Evolutionary conservation across 92 coral and sea anemone species (phyloP), one percentile per base, ranked within the genome.

Genomic region (Anthopleura xanthogrammica): DNA sequence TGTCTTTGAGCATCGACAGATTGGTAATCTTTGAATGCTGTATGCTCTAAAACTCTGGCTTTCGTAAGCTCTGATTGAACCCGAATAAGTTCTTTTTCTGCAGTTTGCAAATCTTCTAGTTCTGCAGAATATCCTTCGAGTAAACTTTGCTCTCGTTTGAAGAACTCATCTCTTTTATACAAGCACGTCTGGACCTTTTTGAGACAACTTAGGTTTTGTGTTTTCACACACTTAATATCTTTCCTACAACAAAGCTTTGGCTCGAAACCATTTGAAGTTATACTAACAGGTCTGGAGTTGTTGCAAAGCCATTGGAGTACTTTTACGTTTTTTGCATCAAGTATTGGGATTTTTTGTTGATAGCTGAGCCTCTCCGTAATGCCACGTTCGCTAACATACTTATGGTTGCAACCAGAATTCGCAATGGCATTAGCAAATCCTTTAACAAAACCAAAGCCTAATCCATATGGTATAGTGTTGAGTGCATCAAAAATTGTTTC

Each of bases 31-130:
- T 81, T 82, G 52, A n/a, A 7, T 39, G 87, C 89, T 20, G 87
- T 73, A 29, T 85, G 82, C 75, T 85, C 85, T 41, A 78, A 83
- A 19, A 86, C 66, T 82, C 78, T 79, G 9, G 87, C 90, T 76
- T 48, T 83, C 76, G 79, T 88, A 22, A 91, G 77, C 19, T 83
- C 79, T 36, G 87, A 29, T 43, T 83, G 79, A n/a, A 87, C 85
- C 13, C 76, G 20, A 58, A 39, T 62, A 0, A 83, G 89, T 41
- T 76, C 82, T 43, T 48, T 16, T 52, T 86, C 92, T 46, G 77
- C 41, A 0, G 57, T 2, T 11, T 72, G 57, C 84, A 93, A 74
- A 10, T 41, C 73, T 12, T 80, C 48, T 55, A 79, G 89, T 5
- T 60, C 68, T 20, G 22, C 79, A 43, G 80, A 58, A 24, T 82